phyloP scores from a whole-genome alignment of 2,888 invertebrate species.

The Apamea epomidion region DNA sequence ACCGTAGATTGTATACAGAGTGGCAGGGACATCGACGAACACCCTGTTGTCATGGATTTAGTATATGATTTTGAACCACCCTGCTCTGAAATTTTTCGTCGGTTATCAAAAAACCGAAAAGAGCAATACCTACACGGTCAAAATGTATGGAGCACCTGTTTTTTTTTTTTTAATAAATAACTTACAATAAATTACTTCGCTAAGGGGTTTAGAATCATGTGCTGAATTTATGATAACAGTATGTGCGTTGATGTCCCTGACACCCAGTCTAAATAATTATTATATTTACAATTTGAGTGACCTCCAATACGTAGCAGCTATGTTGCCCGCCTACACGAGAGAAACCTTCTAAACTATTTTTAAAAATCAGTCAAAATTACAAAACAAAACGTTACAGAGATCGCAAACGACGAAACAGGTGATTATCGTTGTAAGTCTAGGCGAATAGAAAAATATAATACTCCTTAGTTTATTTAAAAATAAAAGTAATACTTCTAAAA shows the following conservation, averaged over 20 bases:
- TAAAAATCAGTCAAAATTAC: constrained; percentile 83
- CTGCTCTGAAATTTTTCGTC: background rate
- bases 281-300: constrained; percentile 72
- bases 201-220: background rate
- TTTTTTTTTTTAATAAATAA: background rate
- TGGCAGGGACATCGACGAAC: background rate
- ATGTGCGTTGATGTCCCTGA: background rate
- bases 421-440: constrained; percentile 75
- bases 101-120: background rate
- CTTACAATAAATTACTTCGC: background rate
- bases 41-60: background rate
- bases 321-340: constrained; percentile 63
- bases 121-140: background rate
- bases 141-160: background rate
- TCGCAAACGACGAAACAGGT: constrained; percentile 71
- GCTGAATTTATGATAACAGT: background rate
- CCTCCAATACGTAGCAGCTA: constrained; percentile 65
- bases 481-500: constrained; percentile 72
- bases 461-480: constrained; percentile 66
- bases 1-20: constrained; percentile 59
- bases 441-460: constrained; percentile 78
- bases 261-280: constrained; percentile 65
- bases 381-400: constrained; percentile 75
- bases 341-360: constrained; percentile 62
- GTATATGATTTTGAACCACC: background rate